Evolutionary conservation across 2,113 vertebrate species (phyloP).

Genomic region (Trochalopteron elliotii): DNA sequence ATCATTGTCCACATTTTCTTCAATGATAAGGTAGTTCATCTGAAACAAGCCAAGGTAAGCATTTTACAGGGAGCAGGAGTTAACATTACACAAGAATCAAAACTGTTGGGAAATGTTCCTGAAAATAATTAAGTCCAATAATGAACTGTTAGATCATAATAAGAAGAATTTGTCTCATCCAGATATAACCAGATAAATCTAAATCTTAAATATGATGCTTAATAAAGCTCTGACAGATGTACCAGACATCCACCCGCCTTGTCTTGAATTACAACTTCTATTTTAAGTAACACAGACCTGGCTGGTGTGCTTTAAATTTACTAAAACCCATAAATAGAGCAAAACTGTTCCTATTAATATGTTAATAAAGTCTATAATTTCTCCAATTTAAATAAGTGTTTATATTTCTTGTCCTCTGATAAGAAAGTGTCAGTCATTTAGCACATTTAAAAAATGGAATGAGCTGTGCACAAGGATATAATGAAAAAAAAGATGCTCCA

Average conservation of each 20-base stretch:
- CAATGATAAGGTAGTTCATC: conserved; percentile 91
- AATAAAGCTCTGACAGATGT: conserved; percentile 29
- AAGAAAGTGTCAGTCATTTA: not conserved
- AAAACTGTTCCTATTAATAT: not conserved
- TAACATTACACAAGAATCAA: not conserved
- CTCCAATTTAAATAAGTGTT: not conserved
- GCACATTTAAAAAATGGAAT: not conserved
- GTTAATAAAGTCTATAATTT: not conserved
- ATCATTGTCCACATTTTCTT: conserved; percentile 89
- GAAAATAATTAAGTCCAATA: not conserved
- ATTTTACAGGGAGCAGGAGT: not conserved
- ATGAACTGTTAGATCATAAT: not conserved
- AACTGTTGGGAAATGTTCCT: not conserved
- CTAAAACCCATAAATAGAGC: not conserved
- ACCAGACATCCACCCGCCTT: not conserved
- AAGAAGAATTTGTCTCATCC: not conserved
- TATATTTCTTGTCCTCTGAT: not conserved
- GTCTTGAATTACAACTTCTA: conserved; percentile 14
- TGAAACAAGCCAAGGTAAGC: conserved; percentile 57
- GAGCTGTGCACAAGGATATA: not conserved
- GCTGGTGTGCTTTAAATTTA: not conserved
- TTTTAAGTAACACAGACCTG: conserved; percentile 5
- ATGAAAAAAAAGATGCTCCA: not conserved
- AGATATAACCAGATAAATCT: conserved; percentile 4
- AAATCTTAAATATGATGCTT: conserved; percentile 5